phyloP scores from a whole-genome alignment of 2,797 vertebrate species.

The Lutjanus argentimaculatus region DNA sequence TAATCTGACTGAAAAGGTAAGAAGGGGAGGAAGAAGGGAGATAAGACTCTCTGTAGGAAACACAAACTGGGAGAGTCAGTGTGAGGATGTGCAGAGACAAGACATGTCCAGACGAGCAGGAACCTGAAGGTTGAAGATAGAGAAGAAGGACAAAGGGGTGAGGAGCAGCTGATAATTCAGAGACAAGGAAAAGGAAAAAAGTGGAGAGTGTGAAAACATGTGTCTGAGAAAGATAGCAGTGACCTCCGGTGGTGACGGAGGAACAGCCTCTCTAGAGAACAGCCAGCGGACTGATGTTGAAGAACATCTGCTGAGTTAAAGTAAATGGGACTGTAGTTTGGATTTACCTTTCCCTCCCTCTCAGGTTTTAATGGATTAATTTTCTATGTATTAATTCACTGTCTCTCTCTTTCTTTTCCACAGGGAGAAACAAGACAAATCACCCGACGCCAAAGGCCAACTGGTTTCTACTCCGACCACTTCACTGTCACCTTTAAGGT shows the following conservation, averaged over 20 bases:
- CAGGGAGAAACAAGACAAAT: background rate
- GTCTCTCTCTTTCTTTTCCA: background rate
- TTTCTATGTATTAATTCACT: background rate
- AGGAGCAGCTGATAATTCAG: conserved; percentile 10
- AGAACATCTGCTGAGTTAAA: background rate
- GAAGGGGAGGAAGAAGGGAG: background rate
- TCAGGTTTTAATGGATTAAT: background rate
- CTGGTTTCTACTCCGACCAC: background rate
- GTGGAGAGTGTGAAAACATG: too few species aligned
- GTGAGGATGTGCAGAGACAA: background rate
- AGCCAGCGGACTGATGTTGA: background rate
- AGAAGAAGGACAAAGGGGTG: background rate
- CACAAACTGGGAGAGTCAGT: background rate
- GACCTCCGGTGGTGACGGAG: background rate
- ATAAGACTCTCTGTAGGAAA: background rate
- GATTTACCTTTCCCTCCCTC: background rate
- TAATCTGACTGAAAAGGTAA: too few species aligned
- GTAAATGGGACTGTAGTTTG: background rate
- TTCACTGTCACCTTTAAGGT: background rate
- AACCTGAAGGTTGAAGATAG: background rate
- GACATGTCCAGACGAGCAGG: background rate
- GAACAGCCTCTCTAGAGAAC: background rate
- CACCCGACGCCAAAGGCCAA: background rate
- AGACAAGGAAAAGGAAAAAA: background rate
- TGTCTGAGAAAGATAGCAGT: too few species aligned